Percentiles rank a stretch among this genome's conserved stretches.
phyloP scores from a whole-genome alignment of 2,888 invertebrate species.

The Drosophila sordidula region DNA sequence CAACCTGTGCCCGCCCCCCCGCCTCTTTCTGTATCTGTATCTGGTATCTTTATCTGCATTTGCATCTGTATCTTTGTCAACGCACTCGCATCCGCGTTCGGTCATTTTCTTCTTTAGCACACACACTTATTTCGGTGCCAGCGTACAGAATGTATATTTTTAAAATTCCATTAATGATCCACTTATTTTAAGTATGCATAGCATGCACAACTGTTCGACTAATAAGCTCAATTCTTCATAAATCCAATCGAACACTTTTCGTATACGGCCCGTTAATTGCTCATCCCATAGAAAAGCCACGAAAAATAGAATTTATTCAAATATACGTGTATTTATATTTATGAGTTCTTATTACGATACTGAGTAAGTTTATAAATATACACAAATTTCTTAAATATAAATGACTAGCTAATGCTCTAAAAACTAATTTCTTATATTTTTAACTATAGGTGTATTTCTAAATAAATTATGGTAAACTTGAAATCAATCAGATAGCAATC shows the following conservation, averaged over 20 bases:
- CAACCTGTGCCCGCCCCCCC: constrained; percentile 11
- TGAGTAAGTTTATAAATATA: constrained; percentile 80
- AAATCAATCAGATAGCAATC: not conserved
- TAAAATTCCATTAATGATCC: constrained; percentile 44
- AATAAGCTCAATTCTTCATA: constrained; percentile 24
- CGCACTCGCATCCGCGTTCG: constrained; percentile 7
- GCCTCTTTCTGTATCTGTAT: not conserved
- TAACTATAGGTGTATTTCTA: too few species aligned
- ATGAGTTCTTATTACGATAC: constrained; percentile 83
- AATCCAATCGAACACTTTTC: constrained; percentile 23
- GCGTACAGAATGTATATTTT: constrained; percentile 17
- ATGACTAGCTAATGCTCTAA: not conserved
- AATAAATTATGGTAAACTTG: too few species aligned
- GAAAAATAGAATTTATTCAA: constrained; percentile 18
- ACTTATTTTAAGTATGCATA: constrained; percentile 46
- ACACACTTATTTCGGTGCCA: constrained; percentile 35
- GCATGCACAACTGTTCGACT: constrained; percentile 35
- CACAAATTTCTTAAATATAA: constrained; percentile 4
- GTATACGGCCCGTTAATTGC: constrained; percentile 24
- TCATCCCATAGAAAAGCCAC: constrained; percentile 16
- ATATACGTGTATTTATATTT: constrained; percentile 50
- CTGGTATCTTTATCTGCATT: constrained; percentile 4
- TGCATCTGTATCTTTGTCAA: constrained; percentile 36
- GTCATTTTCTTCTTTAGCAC: constrained; percentile 13
- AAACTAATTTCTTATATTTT: not conserved